phyloP scores from a whole-genome alignment of 2,888 invertebrate species.

The Ectropis crepuscularia region DNA sequence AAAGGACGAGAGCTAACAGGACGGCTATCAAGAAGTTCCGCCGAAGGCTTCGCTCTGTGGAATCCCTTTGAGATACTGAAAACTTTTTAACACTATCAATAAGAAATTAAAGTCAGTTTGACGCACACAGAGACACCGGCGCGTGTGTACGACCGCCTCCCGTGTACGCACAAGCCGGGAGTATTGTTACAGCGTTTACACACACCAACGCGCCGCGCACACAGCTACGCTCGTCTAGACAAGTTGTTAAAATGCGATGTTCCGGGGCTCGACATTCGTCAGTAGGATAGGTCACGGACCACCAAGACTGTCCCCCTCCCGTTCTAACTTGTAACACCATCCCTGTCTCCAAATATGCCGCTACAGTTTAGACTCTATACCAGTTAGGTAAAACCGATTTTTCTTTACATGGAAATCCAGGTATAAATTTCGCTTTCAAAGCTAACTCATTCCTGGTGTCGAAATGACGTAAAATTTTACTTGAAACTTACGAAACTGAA shows the following conservation, averaged over 20 bases:
- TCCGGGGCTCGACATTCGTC: slow-evolving; percentile 83
- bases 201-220: slow-evolving; percentile 54
- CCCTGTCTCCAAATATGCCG: slow-evolving; percentile 50
- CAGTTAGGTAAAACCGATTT: slow-evolving; percentile 35
- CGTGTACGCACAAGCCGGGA: slow-evolving; percentile 33
- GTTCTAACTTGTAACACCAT: slow-evolving; percentile 55
- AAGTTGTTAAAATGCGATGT: slow-evolving; percentile 79
- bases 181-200: slow-evolving; percentile 31
- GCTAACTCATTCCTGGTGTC: slow-evolving; percentile 44
- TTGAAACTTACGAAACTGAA: slow-evolving; percentile 33
- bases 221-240: slow-evolving; percentile 74
- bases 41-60: slow-evolving; percentile 20
- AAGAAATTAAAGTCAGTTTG: slow-evolving; percentile 28
- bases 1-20: slow-evolving; percentile 19
- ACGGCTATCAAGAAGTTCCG: slow-evolving; percentile 22
- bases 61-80: slow-evolving; percentile 38
- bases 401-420: slow-evolving; percentile 46
- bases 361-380: slow-evolving; percentile 52
- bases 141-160: slow-evolving; percentile 21
- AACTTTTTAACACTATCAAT: slow-evolving; percentile 38
- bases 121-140: slow-evolving; percentile 27
- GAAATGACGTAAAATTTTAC: slow-evolving; percentile 55
- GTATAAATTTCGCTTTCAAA: slow-evolving; percentile 84
- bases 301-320: slow-evolving; percentile 64
- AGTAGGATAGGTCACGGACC: slow-evolving; percentile 85